Evolutionary conservation across 2,113 vertebrate species (phyloP).

Genomic region (Pygoscelis adeliae): DNA sequence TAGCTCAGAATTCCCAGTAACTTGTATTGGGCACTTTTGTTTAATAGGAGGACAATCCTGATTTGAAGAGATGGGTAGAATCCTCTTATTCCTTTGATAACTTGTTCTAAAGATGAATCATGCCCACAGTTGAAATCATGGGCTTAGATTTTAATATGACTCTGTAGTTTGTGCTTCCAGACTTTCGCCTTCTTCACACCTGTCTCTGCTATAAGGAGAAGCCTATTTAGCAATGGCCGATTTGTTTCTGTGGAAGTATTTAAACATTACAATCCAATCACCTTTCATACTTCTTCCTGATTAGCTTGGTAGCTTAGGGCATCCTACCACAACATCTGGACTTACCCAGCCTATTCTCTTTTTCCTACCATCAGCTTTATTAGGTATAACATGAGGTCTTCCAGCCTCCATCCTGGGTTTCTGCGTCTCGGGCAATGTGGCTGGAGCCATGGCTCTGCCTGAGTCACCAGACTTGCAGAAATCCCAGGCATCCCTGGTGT

Average conservation of each 20-base stretch:
- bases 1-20: background rate
- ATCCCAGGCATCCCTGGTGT: background rate
- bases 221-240: background rate
- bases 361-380: background rate
- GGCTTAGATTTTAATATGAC: background rate
- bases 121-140: background rate
- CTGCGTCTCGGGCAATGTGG: fast-evolving
- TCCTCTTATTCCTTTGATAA: background rate
- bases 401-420: background rate
- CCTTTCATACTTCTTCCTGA: background rate
- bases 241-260: background rate
- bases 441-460: background rate
- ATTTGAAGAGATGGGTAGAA: background rate
- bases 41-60: background rate
- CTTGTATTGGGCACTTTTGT: fast-evolving
- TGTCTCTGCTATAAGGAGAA: background rate
- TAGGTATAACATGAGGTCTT: background rate
- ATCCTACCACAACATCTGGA: background rate
- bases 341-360: background rate
- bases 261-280: background rate
- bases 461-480: background rate
- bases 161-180: background rate
- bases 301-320: background rate
- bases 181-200: background rate
- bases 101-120: background rate